Base-by-base conservation (phyloP, 2,113 vertebrate species). In the Felis catus region DNA sequence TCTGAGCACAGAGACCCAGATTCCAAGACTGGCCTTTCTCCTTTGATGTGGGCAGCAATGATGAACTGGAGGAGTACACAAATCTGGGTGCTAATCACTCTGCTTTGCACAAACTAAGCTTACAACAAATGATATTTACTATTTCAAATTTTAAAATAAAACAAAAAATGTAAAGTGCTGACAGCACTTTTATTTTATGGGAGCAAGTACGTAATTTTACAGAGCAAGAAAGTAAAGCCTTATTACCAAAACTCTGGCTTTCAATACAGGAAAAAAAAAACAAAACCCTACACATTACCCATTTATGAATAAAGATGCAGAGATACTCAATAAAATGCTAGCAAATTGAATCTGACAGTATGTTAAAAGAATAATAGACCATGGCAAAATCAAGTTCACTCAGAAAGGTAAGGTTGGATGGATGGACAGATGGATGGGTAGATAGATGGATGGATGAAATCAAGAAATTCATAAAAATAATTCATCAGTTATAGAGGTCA, bases 301-400 rank as follows among this genome's bases (percentile, higher is more conserved):
- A 94, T 53, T 89, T 95, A 82, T n/a, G 45, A 94, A 94, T 94
- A 82, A 94, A 95, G 33, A 91, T n/a, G 7, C 27, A 96, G 68
- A 92, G n/a, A 87, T n/a, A 76, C 4, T 80, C 48, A 76, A 89
- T 86, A 85, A 95, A 96, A 92, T 78, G 21, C 18, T 15, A 93
- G 48, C 33, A 94, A 90, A 94, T 0, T 74, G 45, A 97, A 91
- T 65, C 55, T 58, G 51, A 33, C 31, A 90, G 25, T 45, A 88
- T 76, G 65, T 36, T 93, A 76, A 94, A 96, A 68, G 8, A 74
- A 79, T 79, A 92, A 88, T 3, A 95, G 18, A 80, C 19, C 63
- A 81, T 55, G 25, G 83, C 51, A 88, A 97, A 94, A 90, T 88
- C 85, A 93, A 39, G 55, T 97, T 87, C 55, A 25, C 88, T 95